phyloP scores from a whole-genome alignment of 2,797 vertebrate species.

The Alosa sapidissima region DNA sequence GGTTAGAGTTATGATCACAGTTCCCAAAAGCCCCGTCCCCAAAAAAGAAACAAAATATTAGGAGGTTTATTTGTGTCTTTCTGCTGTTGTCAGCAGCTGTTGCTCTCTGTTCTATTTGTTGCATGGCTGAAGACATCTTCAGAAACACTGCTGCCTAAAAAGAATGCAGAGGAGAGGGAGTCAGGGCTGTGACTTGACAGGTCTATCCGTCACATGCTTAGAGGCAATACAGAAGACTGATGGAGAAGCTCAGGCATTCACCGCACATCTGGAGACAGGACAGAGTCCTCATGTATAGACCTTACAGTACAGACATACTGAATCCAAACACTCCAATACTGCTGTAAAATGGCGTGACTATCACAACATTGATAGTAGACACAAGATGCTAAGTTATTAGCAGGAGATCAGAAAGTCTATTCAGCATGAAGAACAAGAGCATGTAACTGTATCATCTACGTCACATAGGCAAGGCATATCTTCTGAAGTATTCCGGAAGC shows the following conservation, averaged over 20 bases:
- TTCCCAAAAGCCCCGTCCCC: background rate
- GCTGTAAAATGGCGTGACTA: background rate
- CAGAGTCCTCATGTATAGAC: background rate
- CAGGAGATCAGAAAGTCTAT: background rate
- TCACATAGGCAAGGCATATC: background rate
- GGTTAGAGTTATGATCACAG: background rate
- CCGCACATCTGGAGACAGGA: background rate
- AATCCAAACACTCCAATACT: background rate
- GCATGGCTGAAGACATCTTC: constrained; percentile 48
- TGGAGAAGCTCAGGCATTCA: background rate
- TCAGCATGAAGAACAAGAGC: background rate
- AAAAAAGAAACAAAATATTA: background rate
- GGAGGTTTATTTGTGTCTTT: constrained; percentile 46
- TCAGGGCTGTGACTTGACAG: constrained; percentile 29
- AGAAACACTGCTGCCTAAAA: constrained; percentile 44
- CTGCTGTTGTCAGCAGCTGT: constrained; percentile 52
- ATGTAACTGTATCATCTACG: no score
- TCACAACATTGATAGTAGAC: background rate
- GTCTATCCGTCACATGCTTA: constrained; percentile 36
- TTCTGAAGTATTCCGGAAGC: background rate
- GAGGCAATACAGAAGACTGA: constrained; percentile 2
- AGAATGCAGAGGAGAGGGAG: constrained; percentile 25
- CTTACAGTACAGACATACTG: background rate
- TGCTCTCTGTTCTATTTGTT: constrained; percentile 48
- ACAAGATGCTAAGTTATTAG: background rate